These are phyloP conservation scores for Sycophila sp. DNA, from an alignment of 1,140 invertebrate genomes.

Conservation along the genomic window DNA sequence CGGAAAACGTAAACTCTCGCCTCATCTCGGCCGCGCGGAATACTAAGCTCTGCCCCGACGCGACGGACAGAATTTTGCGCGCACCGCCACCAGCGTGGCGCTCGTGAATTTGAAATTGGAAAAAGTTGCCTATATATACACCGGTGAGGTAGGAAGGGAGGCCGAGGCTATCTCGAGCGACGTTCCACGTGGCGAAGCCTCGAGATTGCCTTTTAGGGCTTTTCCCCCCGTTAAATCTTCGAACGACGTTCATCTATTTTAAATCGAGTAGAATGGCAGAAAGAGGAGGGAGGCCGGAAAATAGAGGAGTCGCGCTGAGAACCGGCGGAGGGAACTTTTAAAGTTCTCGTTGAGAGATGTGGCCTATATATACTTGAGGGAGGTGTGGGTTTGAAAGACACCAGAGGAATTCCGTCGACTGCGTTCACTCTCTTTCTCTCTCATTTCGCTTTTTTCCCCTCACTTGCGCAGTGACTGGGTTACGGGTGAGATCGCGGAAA, in stretches of 20 bases:
- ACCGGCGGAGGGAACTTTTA: too few relatives aligned
- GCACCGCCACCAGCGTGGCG: not conserved
- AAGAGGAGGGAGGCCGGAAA: not conserved
- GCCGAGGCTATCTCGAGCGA: not conserved
- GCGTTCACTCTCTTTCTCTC: too few relatives aligned
- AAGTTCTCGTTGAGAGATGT: not conserved
- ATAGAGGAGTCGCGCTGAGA: too few relatives aligned
- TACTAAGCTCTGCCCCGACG: constrained; percentile 6
- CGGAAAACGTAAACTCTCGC: constrained; percentile 29
- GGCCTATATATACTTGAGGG: not conserved
- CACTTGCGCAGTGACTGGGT: not conserved
- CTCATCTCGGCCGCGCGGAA: constrained; percentile 11
- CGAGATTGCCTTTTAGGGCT: constrained; percentile 24
- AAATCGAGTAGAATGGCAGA: not conserved
- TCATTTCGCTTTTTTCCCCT: too few relatives aligned
- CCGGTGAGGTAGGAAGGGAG: not conserved
- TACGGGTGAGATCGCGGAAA: not conserved
- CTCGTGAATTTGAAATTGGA: constrained; percentile 33
- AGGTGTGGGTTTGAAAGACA: not conserved
- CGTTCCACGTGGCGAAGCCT: not conserved
- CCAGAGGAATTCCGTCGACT: too few relatives aligned
- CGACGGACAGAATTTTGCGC: constrained; percentile 10
- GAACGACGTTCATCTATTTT: constrained; percentile 14
- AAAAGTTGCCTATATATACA: constrained; percentile 4
- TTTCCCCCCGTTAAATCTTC: constrained; percentile 16